phyloP scores from a whole-genome alignment of 2,888 invertebrate genomes.

The Julus scandinavius region DNA sequence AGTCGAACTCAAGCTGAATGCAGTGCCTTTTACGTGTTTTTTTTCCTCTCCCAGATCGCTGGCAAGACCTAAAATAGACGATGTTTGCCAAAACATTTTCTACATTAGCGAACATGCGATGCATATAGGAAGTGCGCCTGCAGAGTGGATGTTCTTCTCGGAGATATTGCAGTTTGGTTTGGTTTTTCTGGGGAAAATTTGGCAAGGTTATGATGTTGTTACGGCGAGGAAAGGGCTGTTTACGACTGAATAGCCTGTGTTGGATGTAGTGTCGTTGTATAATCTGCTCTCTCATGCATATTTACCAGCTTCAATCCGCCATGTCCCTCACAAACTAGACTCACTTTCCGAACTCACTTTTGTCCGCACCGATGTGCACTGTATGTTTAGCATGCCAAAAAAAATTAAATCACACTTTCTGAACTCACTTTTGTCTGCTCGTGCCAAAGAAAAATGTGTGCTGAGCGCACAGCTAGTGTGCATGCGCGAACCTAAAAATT shows the following conservation, averaged over 20 bases:
- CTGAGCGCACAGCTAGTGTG: too few species aligned
- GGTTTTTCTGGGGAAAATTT: background rate
- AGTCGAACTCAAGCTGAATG: background rate
- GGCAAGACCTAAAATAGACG: background rate
- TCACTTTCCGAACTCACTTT: too few species aligned
- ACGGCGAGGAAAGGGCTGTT: background rate
- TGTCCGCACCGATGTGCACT: too few species aligned
- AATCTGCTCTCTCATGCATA: background rate
- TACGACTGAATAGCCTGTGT: background rate
- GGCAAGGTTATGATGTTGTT: background rate
- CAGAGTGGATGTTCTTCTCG: conserved; percentile 8
- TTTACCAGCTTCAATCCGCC: too few species aligned
- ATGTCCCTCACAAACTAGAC: too few species aligned
- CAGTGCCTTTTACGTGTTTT: background rate
- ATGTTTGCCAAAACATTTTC: conserved; percentile 39
- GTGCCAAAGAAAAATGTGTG: too few species aligned
- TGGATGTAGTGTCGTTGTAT: background rate
- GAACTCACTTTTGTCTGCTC: background rate
- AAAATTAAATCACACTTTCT: too few species aligned
- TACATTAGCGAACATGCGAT: conserved; percentile 27
- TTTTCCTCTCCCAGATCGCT: background rate
- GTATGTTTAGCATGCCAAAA: too few species aligned
- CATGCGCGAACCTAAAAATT: too few species aligned
- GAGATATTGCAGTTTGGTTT: background rate
- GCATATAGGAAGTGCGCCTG: background rate